Evolutionary conservation across 2,797 vertebrate species (phyloP).

Genomic region (Syndactyla subalaris): DNA sequence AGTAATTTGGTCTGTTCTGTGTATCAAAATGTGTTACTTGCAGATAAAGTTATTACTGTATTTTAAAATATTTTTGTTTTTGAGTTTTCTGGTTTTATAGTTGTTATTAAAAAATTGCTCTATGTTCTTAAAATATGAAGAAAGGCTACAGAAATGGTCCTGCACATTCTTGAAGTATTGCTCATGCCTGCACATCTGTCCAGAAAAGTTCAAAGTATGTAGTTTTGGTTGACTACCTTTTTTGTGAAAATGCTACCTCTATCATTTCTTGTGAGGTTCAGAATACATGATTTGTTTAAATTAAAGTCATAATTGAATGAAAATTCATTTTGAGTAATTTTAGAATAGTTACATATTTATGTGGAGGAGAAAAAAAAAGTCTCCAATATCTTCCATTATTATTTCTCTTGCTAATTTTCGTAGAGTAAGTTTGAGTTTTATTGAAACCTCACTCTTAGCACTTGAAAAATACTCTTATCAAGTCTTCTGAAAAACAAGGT

Average conservation of each 20-base stretch:
- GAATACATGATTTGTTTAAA: background rate
- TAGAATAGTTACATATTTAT: background rate
- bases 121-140: background rate
- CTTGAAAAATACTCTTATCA: background rate
- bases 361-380: background rate
- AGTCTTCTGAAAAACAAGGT: conserved; percentile 31
- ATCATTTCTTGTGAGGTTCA: background rate
- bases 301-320: background rate
- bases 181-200: background rate
- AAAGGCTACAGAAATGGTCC: background rate
- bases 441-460: background rate
- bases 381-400: background rate
- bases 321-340: background rate
- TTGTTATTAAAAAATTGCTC: background rate
- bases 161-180: background rate
- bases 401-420: background rate
- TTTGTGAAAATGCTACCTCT: background rate
- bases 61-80: background rate
- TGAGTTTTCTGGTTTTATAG: background rate
- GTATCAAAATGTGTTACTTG: background rate
- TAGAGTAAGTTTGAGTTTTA: background rate
- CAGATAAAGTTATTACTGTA: background rate
- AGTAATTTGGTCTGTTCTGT: background rate
- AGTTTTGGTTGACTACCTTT: background rate
- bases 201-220: background rate